Evolutionary conservation across 2,888 invertebrate genomes (phyloP).

Genomic region (Orthosia incerta): DNA sequence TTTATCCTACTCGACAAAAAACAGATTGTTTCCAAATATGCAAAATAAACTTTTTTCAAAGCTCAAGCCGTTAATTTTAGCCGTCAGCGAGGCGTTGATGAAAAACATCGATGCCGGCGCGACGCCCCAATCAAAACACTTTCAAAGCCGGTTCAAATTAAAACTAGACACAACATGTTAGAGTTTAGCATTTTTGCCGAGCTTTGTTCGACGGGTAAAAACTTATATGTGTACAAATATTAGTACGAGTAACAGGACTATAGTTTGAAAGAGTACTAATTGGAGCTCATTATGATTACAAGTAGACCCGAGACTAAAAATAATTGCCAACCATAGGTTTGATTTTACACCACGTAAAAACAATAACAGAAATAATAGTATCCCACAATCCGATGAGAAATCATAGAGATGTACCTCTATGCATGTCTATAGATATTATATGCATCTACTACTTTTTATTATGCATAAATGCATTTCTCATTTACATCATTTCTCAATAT

Average conservation of each 20-base stretch:
- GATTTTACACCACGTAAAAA: no score
- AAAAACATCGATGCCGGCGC: conserved; percentile 14
- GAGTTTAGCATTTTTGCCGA: not conserved
- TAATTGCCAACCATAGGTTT: no score
- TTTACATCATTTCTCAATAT: no score
- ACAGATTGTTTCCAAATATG: conserved; percentile 16
- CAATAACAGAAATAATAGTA: no score
- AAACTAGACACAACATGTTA: conserved; percentile 12
- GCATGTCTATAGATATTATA: no score
- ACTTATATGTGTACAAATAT: not conserved
- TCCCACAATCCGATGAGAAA: no score
- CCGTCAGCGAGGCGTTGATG: conserved; percentile 47
- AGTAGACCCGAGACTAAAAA: not conserved
- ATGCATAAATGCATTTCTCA: no score
- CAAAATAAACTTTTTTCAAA: conserved; percentile 18
- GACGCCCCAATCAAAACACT: conserved; percentile 32
- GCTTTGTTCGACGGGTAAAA: not conserved
- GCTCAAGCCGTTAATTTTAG: conserved; percentile 17
- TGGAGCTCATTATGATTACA: no score
- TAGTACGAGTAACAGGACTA: no score
- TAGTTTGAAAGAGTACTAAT: no score
- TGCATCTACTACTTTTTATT: no score
- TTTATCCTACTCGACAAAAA: not conserved
- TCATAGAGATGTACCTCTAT: no score
- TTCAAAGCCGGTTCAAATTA: conserved; percentile 38